Conservation (phyloP, 2,113 vertebrate genomes). For the Tragelaphus strepsiceros region DNA sequence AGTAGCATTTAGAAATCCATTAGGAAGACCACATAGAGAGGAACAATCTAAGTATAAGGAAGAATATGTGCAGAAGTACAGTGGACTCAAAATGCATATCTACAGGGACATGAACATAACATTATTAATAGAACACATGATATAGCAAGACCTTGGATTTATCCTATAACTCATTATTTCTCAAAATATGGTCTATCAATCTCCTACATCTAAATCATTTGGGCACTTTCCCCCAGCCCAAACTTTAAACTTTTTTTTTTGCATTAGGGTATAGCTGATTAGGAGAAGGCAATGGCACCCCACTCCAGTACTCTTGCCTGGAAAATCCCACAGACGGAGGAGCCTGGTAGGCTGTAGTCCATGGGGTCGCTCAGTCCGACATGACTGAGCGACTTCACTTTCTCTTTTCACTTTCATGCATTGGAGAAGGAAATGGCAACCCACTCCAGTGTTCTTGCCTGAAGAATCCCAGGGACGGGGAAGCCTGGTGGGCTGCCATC, state of each 20-base stretch:
- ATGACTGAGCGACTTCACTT: too few relatives aligned
- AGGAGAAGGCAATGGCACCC: background rate
- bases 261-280: background rate
- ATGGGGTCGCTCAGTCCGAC: too few relatives aligned
- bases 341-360: too few relatives aligned
- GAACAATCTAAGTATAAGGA: background rate
- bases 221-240: rapidly evolving
- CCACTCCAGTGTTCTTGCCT: too few relatives aligned
- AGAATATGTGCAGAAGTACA: background rate
- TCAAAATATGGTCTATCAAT: background rate
- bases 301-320: too few relatives aligned
- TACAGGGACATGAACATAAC: background rate
- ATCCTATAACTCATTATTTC: background rate
- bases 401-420: too few relatives aligned
- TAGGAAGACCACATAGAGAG: background rate
- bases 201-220: background rate
- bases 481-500: too few relatives aligned
- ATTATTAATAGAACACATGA: background rate
- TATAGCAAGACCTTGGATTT: background rate
- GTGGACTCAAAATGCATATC: background rate
- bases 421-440: too few relatives aligned
- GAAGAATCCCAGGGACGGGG: too few relatives aligned
- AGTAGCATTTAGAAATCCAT: background rate
- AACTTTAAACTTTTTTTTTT: background rate
- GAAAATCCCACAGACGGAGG: too few relatives aligned